Evolutionary conservation across 2,888 invertebrate genomes (phyloP), one percentile per base, ranked within the genome.

Genomic region (Drosophila helvetica): DNA sequence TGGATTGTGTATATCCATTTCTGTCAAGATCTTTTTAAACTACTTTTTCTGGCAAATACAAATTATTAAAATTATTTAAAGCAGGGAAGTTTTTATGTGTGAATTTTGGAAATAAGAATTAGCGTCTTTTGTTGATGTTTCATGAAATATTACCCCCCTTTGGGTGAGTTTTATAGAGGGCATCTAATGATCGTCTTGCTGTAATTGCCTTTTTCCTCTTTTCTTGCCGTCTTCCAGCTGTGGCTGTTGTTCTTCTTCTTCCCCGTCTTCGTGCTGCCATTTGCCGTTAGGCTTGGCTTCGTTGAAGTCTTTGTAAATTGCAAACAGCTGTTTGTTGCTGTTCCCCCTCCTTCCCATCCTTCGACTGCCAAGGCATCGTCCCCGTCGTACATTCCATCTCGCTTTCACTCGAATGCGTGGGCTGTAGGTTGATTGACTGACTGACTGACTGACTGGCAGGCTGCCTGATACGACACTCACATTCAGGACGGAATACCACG

Each of bases 381-480:
- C 15, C 38, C 12, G 15, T 33, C 38, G 15, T 53, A 15, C 19
- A 46, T 46, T 68, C 17, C 33, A 56, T 61, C 61, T 70, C 61
- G 38, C 54, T 47, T 61, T 61, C 25, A 30, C 48, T 61, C 9
- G 18, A 56, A 33, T 52, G 63, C 57, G 65, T 73, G 55, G 56
- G 59, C 55, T 30, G 47, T 17, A 30, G 42, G 46, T 46, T 19
- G 46, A 59, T 50, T 42, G 30, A 27, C 15, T 19, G 52, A 30
- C 19, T 27, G 6, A 10, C 38, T 18, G 30, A 42, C 18, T 42
- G 30, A 61, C 55, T 47, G 57, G 57, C 67, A 52, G 45, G 62
- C 60, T 63, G 63, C 54, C 47, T 75, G 76, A 53, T 62, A 71
- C 18, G 43, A 53, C 74, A 78, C 77, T 22, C 75, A 56, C 58